Base-by-base conservation (phyloP, 2,113 vertebrate species). In the Varanus salvator region DNA sequence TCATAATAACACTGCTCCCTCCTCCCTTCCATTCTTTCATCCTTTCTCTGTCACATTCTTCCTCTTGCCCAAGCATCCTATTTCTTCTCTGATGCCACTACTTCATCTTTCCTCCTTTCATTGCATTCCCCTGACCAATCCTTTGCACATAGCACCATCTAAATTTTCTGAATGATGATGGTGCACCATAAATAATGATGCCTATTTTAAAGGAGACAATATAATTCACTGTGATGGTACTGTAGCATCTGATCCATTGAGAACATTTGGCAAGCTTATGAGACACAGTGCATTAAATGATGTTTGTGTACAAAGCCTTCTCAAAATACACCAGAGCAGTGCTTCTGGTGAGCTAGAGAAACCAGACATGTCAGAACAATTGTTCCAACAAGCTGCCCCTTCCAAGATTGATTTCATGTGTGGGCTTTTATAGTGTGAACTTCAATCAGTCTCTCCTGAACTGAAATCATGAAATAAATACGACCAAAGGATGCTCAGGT, bases 391-490 rank as follows among this genome's bases (percentile, higher is more conserved):
- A 80, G 29, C 83, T 80, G 27, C 52, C 60, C 34, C 44, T 21
- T 78, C 17, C 5, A 54, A 88, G 4, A 86, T 27, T 60, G 44
- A 86, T 90, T 78, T 92, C 14, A 84, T 14, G 31, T 0, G 0
- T 52, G 38, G 60, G 80, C 17, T 71, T 64, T 85, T 1, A 90
- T 57, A 91, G 64, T 11, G 31, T 89, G 60, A 48, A 75, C 52
- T 75, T 87, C 48, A 87, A 84, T 48, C 88, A 89, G 72, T 57
- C 48, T 86, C 57, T 66, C 2, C 0, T 68, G 88, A 93, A 12
- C 64, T 92, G 82, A 93, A 84, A 87, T 87, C 72, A 90, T 85
- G 74, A 92, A 93, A 90, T 92, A 92, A 80, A 66, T 85, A 78
- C 68, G 91, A 92, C 89, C 19, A 78, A 71, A 8, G 91, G 11